Conservation (phyloP, 1,140 invertebrate species). For the Microvelia longipes region DNA sequence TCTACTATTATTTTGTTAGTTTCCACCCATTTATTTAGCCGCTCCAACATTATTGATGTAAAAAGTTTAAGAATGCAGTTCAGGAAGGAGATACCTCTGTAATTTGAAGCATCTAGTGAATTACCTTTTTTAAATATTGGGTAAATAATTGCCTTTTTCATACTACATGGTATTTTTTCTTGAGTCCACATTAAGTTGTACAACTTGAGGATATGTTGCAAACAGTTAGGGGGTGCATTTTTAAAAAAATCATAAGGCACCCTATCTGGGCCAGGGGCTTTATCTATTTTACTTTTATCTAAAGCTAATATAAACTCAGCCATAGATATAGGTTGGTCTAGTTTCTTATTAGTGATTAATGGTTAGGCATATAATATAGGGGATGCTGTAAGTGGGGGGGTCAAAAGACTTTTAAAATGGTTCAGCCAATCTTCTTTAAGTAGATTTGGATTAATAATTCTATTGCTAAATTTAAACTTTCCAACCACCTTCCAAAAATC, state of each 20-base stretch:
- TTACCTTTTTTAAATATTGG: not conserved
- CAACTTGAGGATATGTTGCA: not conserved
- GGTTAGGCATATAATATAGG: not conserved
- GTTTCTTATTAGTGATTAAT: not conserved
- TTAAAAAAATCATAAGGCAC: not conserved
- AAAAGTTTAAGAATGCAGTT: not conserved
- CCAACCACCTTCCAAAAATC: not conserved
- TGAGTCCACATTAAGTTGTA: not conserved
- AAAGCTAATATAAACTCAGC: not conserved
- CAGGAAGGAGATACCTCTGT: not conserved
- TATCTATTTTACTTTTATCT: not conserved
- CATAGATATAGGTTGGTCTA: not conserved
- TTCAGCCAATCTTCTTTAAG: not conserved
- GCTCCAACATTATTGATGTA: not conserved
- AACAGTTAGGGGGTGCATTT: not conserved
- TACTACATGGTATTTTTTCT: not conserved
- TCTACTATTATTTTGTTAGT: not conserved
- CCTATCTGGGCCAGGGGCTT: not conserved
- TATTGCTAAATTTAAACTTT: not conserved
- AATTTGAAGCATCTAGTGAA: not conserved
- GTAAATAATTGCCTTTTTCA: not conserved
- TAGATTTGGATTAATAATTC: not conserved
- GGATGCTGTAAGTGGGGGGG: not conserved
- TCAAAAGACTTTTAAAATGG: not conserved
- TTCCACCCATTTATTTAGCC: not conserved